Conservation (phyloP, 1,140 invertebrate species). For the Neoseiulus cucumeris region DNA sequence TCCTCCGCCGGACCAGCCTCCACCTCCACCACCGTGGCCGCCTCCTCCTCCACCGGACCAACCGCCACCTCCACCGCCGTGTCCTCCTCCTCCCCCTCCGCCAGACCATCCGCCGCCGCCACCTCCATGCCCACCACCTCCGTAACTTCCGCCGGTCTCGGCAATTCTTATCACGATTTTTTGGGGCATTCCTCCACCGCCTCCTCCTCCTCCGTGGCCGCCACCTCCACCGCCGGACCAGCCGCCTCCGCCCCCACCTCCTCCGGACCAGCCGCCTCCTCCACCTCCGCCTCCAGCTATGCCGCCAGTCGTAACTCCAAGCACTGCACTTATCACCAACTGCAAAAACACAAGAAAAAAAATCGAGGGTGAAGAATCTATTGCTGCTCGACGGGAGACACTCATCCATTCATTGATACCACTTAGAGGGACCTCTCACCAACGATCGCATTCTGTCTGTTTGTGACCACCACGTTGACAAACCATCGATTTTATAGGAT, state of each 20-base stretch:
- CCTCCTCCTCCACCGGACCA: background rate
- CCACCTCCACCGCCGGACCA: background rate
- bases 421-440: too few species aligned
- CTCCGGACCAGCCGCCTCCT: conserved; percentile 3
- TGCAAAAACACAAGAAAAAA: background rate
- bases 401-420: too few species aligned
- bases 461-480: too few species aligned
- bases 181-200: background rate
- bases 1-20: background rate
- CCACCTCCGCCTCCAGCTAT: background rate
- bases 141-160: background rate
- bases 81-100: background rate
- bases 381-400: too few species aligned
- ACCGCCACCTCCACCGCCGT: background rate
- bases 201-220: background rate
- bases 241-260: background rate
- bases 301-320: background rate
- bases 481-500: too few species aligned
- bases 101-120: background rate
- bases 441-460: too few species aligned
- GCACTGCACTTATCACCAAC: background rate
- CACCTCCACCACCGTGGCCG: background rate
- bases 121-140: background rate
- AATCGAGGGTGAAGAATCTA: too few species aligned
- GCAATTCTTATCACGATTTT: background rate